Percentiles rank a stretch among this genome's conserved stretches.
phyloP scores from a whole-genome alignment of 2,888 invertebrate species.

The Scelioninae gen. 1 region DNA sequence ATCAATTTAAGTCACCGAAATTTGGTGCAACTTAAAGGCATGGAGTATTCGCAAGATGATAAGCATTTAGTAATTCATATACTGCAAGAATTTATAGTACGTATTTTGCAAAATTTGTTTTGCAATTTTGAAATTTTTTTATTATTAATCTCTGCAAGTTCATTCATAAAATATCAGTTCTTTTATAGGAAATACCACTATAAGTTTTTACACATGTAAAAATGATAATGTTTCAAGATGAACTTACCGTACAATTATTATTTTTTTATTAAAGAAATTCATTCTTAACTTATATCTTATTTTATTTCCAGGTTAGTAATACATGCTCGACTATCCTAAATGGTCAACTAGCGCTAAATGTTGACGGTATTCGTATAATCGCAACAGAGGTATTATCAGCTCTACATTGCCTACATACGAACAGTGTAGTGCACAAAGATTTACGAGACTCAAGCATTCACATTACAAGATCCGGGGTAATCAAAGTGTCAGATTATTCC shows the following conservation, averaged over 20 bases:
- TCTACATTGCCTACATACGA: conserved; percentile 91
- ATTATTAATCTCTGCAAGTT: no score
- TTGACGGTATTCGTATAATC: conserved; percentile 87
- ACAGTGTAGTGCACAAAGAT: conserved; percentile 93
- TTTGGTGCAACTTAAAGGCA: conserved; percentile 90
- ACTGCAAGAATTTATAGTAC: conserved; percentile 89
- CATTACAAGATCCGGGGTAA: conserved; percentile 87
- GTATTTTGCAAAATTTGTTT: conserved; percentile 73
- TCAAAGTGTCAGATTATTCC: conserved; percentile 89
- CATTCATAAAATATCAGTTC: no score
- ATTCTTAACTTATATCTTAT: not conserved
- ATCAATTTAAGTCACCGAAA: conserved; percentile 89
- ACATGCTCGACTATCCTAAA: conserved; percentile 84
- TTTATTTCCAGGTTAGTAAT: conserved; percentile 79
- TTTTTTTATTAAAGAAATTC: no score
- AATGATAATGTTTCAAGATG: no score
- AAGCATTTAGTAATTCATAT: conserved; percentile 88
- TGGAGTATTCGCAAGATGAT: conserved; percentile 87
- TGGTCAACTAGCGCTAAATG: conserved; percentile 85
- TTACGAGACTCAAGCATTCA: conserved; percentile 90
- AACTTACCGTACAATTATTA: no score
- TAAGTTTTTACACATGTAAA: no score
- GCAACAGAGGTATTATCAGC: conserved; percentile 90
- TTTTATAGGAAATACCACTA: no score
- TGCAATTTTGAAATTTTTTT: not conserved